phyloP scores from a whole-genome alignment of 2,797 vertebrate species.

The Chaetophractus vellerosus region DNA sequence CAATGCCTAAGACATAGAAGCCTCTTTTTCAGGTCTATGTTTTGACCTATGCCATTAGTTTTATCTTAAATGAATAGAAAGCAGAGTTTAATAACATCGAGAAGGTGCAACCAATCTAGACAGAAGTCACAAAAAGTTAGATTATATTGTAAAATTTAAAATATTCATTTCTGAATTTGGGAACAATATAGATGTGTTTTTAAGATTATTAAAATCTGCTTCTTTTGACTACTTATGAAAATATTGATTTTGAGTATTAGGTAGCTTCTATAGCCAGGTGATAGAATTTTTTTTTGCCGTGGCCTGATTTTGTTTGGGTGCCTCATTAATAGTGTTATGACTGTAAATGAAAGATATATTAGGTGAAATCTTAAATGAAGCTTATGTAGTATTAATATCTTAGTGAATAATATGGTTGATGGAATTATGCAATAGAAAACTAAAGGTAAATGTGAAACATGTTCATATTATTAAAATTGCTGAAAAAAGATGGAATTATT shows the following conservation, averaged over 20 bases:
- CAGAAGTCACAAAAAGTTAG: not conserved
- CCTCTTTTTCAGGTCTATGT: not conserved
- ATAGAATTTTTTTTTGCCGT: not conserved
- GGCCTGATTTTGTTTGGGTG: constrained; percentile 64
- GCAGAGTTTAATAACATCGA: constrained; percentile 42
- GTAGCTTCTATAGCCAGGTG: not conserved
- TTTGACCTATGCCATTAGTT: not conserved
- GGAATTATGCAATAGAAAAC: constrained; percentile 34
- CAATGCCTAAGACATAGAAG: not conserved
- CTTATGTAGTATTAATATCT: constrained; percentile 11
- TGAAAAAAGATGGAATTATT: not conserved
- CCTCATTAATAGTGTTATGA: constrained; percentile 33
- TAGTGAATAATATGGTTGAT: constrained; percentile 27
- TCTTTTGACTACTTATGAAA: constrained; percentile 56
- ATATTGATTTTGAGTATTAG: constrained; percentile 34
- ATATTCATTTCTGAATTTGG: constrained; percentile 25
- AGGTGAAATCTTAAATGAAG: constrained; percentile 17
- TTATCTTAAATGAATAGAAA: not conserved
- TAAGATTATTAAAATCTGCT: constrained; percentile 16
- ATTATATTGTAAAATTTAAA: not conserved
- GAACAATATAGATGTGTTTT: not conserved
- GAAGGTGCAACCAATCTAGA: not conserved
- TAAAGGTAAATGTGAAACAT: constrained; percentile 15
- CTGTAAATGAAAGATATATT: constrained; percentile 23
- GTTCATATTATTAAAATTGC: constrained; percentile 4